Evolutionary conservation across 2,113 vertebrate species (phyloP).

Genomic region (Gorsachius goisagi): DNA sequence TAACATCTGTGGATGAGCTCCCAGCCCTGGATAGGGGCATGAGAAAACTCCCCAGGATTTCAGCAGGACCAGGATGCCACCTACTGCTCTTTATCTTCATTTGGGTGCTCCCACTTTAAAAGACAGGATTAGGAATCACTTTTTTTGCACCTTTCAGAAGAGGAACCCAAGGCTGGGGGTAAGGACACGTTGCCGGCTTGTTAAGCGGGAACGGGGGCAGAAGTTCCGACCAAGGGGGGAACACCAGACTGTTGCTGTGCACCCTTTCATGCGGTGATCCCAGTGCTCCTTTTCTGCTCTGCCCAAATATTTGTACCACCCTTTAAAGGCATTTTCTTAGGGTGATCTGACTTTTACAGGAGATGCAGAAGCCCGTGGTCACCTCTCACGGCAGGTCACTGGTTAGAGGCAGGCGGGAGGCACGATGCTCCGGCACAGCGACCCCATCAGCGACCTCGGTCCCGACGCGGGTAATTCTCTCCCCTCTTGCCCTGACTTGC

Average conservation of each 20-base stretch:
- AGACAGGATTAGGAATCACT: neutral
- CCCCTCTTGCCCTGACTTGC: neutral
- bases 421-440: rapidly evolving
- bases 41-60: neutral
- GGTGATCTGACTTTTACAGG: neutral
- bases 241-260: neutral
- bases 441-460: neutral
- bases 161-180: neutral
- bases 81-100: neutral
- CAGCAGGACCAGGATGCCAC: slow-evolving; percentile 22
- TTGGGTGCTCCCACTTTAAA: neutral
- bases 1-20: rapidly evolving
- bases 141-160: neutral
- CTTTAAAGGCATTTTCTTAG: neutral
- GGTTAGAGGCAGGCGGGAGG: neutral
- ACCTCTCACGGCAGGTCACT: neutral
- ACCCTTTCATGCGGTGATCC: rapidly evolving
- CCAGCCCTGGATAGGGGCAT: neutral
- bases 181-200: neutral
- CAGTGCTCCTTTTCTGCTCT: neutral
- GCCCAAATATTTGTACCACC: neutral
- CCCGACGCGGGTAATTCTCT: neutral
- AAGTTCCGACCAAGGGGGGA: neutral
- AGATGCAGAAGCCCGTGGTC: neutral
- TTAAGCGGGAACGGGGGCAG: neutral